Conservation (phyloP, 2,888 invertebrate species). For the Psylliodes chrysocephalus region DNA sequence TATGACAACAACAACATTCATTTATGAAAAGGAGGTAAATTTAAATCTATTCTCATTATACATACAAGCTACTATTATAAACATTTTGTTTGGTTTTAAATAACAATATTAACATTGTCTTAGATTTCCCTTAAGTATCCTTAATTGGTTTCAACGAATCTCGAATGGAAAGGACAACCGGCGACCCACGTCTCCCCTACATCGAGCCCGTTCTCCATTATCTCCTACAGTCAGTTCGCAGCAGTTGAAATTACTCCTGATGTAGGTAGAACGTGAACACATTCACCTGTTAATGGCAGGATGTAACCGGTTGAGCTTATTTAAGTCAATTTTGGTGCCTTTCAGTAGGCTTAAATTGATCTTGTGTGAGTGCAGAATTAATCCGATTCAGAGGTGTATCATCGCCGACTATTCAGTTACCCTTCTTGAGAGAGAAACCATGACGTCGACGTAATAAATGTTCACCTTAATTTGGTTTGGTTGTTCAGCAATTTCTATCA, state of each 20-base stretch:
- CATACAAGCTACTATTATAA: no score
- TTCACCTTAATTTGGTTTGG: slow-evolving; percentile 18
- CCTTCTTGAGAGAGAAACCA: slow-evolving; percentile 6
- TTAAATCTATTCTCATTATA: no score
- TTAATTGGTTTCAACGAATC: not conserved
- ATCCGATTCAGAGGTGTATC: slow-evolving; percentile 37
- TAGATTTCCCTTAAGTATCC: no score
- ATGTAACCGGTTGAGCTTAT: slow-evolving; percentile 42
- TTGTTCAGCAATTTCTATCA: no score
- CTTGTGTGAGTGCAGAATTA: slow-evolving; percentile 30
- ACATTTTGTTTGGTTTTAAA: no score
- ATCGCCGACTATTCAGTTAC: slow-evolving; percentile 33
- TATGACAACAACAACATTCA: no score
- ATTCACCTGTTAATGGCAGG: slow-evolving; percentile 43
- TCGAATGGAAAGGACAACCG: slow-evolving; percentile 20
- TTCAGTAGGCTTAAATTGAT: slow-evolving; percentile 39
- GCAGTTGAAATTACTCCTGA: slow-evolving; percentile 30
- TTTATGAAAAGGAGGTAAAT: no score
- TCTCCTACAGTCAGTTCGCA: slow-evolving; percentile 1
- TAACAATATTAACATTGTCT: no score
- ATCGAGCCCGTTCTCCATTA: slow-evolving; percentile 17
- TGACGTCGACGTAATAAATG: slow-evolving; percentile 22
- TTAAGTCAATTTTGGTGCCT: slow-evolving; percentile 42
- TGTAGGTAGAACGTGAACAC: slow-evolving; percentile 41
- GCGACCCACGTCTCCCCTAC: slow-evolving; percentile 13